Evolutionary conservation across 2,888 invertebrate genomes (phyloP), one percentile per base, ranked within the genome.

Genomic region (Scaptomyza tumidula): DNA sequence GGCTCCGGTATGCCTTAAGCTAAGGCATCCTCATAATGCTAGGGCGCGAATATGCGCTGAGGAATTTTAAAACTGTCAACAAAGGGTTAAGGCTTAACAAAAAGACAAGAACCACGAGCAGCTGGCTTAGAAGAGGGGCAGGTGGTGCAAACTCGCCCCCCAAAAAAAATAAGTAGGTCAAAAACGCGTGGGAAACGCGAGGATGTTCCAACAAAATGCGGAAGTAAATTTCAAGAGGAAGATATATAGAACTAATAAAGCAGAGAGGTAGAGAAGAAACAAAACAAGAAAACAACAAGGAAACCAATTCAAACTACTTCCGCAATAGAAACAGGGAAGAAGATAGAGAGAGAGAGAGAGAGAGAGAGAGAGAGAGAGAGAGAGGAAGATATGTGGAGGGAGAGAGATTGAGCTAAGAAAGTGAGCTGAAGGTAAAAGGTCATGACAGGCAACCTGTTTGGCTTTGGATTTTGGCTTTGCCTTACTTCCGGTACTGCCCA

Each of bases 191-290:
- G 75, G 81, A 83, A 81, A 56, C 53, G 67, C 64, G 74, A 61
- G 49, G 46, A 65, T 14, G 14, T 44, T 29, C 14, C 31, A 49
- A 13, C n/a, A 43, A 64, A 63, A 64, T 72, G 72, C 76, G 79
- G 74, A 78, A 76, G 78, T 66, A 75, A 75, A 65, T 67, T 58
- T 43, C n/a, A 37, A 82, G 57, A 80, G 87, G 87, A 86, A 87
- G 86, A 79, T 86, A 86, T n/a, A 81, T 84, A 75, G 77, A 87
- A 78, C 75, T 73, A 87, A 85, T 82, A 80, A 77, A 64, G 67
- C 70, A 52, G 43, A 35, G 46, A 58, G 60, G 39, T 31, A 70
- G 43, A 33, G n/a, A 41, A 16, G 10, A 16, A 37, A n/a, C 14
- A 41, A 61, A 57, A 24, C 57, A 53, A 56, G 44, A 61, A 52